Percentiles rank a stretch among this genome's conserved stretches.
Evolutionary conservation across 2,113 vertebrate genomes (phyloP).

Genomic region (Nyctereutes procyonoides): DNA sequence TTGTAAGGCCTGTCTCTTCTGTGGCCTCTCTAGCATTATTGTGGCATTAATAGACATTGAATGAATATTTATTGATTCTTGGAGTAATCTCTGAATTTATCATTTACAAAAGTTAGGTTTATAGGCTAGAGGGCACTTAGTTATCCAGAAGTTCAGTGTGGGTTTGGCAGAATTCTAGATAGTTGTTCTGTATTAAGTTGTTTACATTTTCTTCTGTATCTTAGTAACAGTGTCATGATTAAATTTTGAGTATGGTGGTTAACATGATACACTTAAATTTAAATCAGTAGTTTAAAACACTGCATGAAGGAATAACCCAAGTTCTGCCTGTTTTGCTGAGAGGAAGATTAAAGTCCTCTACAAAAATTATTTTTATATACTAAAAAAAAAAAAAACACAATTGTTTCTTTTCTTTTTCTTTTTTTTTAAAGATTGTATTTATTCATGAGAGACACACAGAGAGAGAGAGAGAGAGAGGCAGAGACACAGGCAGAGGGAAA

Average conservation of each 20-base stretch:
- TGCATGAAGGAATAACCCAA: neutral
- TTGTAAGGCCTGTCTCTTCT: neutral
- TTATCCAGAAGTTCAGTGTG: neutral
- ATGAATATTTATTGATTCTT: neutral
- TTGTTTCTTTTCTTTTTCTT: neutral
- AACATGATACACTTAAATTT: slow-evolving; percentile 34
- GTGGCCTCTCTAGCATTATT: neutral
- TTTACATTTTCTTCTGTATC: neutral
- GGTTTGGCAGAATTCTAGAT: neutral
- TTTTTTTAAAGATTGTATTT: too few species aligned
- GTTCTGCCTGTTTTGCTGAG: neutral
- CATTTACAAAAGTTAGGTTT: slow-evolving; percentile 26
- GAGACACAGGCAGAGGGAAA: too few species aligned
- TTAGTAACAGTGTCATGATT: neutral
- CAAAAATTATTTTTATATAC: neutral
- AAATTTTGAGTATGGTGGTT: slow-evolving; percentile 13
- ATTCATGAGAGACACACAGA: too few species aligned
- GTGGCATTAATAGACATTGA: neutral
- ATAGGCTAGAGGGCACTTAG: neutral
- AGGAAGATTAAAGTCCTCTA: neutral
- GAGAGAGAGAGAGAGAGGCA: too few species aligned
- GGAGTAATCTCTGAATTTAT: neutral
- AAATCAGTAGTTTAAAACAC: neutral
- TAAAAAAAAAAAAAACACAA: neutral
- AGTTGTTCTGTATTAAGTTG: neutral